phyloP scores from a whole-genome alignment of 64 coral and sea anemone species.

The Trachythela sp. region DNA sequence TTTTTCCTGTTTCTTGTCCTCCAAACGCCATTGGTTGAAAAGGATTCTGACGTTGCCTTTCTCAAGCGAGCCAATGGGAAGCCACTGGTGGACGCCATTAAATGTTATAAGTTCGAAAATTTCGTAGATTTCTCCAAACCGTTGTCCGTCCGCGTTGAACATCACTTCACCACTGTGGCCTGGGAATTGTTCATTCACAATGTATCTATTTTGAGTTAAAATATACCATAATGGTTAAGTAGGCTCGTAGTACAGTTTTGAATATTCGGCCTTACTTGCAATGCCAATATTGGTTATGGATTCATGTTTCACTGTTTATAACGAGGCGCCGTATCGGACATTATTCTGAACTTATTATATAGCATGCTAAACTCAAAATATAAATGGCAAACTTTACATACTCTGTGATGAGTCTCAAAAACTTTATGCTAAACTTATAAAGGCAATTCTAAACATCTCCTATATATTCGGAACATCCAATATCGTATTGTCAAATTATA shows the following conservation, averaged over 20 bases:
- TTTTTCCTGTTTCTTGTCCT: not conserved
- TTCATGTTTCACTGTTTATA: too few relatives aligned
- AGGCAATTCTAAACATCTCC: too few relatives aligned
- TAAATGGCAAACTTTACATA: too few relatives aligned
- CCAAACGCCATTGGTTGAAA: not conserved
- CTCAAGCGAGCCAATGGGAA: not conserved
- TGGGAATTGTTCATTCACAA: not conserved
- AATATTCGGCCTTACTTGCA: too few relatives aligned
- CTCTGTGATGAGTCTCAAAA: too few relatives aligned
- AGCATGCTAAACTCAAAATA: too few relatives aligned
- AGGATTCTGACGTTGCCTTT: not conserved
- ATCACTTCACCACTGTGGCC: not conserved
- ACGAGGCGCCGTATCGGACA: too few relatives aligned
- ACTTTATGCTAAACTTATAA: too few relatives aligned
- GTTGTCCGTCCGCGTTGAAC: not conserved
- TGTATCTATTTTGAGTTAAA: not conserved
- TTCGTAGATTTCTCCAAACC: not conserved
- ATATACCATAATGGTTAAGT: not conserved
- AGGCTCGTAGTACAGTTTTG: not conserved
- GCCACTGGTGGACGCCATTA: not conserved
- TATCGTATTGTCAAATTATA: too few relatives aligned
- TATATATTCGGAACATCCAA: too few relatives aligned
- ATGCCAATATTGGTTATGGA: too few relatives aligned
- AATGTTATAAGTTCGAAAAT: not conserved
- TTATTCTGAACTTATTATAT: too few relatives aligned